Evolutionary conservation across 2,797 vertebrate genomes (phyloP), one percentile per base, ranked within the genome.

Genomic region (Centroberyx gerrardi): DNA sequence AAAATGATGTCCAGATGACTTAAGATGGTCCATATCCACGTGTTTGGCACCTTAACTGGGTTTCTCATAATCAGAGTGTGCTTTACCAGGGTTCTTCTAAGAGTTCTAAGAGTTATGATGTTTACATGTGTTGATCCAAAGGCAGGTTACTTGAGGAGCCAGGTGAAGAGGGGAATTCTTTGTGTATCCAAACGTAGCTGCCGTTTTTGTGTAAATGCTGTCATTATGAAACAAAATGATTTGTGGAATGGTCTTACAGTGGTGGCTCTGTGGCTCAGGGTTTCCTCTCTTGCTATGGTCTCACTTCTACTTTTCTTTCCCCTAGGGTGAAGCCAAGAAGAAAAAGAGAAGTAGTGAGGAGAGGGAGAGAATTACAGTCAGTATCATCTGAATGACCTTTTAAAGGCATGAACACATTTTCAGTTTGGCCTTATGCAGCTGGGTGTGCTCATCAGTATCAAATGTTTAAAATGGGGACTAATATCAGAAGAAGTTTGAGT

Each of bases 271-370:
- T 14, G 46, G 1, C 4, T 61, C 2, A 5, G 1, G 3, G 52
- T 66, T 74, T 85, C 51, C 49, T 28, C 8, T 44, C 0, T 48
- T 66, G 38, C 13, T 4, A 8, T 59, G 18, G 18, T 69, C 9
- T 78, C 31, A 54, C 55, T 62, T 59, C 3, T 58, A 31, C 51
- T 68, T 68, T 70, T 62, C 31, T 3, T 40, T 18, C 33, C 10
- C 58, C 0, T 31, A 96, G 98, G 91, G 90, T 31, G 96, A 96
- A 80, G 91, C 91, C 0, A 98, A 97, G 93, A 98, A 96, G 94
- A 97, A 96, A 94, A 98, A 96, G 86, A 93, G 87, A 94, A 96
- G 81, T 90, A 96, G 92, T n/a, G 97, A 99, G 65, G 97, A 98
- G 78, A 95, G 94, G 90, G 97, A 98, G 68, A 97, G 95, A 94